phyloP scores from a whole-genome alignment of 2,888 invertebrate genomes.

The Opisthograptis luteolata region DNA sequence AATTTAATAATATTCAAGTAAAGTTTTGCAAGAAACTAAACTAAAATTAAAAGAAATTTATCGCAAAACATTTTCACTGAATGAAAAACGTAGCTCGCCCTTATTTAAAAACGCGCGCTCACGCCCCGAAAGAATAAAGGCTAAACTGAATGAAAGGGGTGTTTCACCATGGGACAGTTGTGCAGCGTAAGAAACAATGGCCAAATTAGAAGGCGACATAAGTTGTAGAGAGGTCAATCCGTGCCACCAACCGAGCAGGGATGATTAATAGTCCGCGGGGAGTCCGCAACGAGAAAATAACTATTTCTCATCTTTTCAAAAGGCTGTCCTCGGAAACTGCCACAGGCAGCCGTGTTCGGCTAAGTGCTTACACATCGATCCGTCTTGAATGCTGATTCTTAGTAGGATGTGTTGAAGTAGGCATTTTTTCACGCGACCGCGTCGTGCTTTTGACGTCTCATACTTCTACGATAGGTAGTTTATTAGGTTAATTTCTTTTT shows the following conservation, averaged over 20 bases:
- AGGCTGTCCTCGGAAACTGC: constrained; percentile 68
- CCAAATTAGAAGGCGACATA: constrained; percentile 51
- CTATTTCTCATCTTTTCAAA: constrained; percentile 79
- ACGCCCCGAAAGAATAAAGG: constrained; percentile 19
- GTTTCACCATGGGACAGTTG: constrained; percentile 29
- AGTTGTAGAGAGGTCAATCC: constrained; percentile 70
- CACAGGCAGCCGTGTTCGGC: constrained; percentile 64
- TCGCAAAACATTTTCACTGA: no score
- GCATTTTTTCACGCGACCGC: constrained; percentile 24
- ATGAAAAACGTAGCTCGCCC: constrained; percentile 22
- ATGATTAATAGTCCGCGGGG: constrained; percentile 74
- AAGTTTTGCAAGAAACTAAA: no score
- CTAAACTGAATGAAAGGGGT: constrained; percentile 12
- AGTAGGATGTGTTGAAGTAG: constrained; percentile 39
- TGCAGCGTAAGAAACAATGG: constrained; percentile 43
- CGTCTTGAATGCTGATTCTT: constrained; percentile 51
- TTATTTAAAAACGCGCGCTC: constrained; percentile 21
- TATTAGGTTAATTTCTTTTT: no score
- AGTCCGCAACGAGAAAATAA: constrained; percentile 70
- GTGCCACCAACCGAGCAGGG: constrained; percentile 62
- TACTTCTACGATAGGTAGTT: no score
- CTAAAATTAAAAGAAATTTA: no score
- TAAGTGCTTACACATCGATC: constrained; percentile 67
- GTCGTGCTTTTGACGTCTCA: no score
- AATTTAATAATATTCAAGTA: no score